A percentile compares a stretch with the other conserved stretches of the same genome.
Conservation (phyloP, 1,140 invertebrate species). For the Artemia franciscana region DNA sequence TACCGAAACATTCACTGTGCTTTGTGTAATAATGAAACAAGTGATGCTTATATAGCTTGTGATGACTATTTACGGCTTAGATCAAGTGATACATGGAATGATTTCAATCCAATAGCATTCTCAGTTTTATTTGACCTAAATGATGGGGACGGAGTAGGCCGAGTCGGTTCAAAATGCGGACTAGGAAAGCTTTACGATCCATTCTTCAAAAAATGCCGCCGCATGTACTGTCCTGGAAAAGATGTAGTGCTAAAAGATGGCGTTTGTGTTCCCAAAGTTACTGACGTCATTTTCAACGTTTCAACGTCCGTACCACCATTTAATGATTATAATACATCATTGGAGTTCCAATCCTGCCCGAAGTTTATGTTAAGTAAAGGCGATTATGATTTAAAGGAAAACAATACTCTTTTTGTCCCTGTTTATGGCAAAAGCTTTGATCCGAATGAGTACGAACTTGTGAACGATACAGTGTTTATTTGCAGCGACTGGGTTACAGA, state of each 20-base stretch:
- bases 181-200: conserved; percentile 25
- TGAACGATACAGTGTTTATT: conserved; percentile 15
- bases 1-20: conserved; percentile 33
- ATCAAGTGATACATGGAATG: conserved; percentile 12
- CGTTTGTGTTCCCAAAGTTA: not conserved
- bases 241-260: conserved; percentile 2
- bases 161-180: conserved; percentile 21
- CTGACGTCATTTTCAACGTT: not conserved
- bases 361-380: conserved; percentile 20
- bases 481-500: conserved; percentile 11
- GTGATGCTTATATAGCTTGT: conserved; percentile 17
- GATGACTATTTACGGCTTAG: conserved; percentile 15
- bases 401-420: conserved; percentile 21
- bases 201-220: conserved; percentile 25
- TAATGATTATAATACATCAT: conserved; percentile 13
- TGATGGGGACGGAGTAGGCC: conserved; percentile 15
- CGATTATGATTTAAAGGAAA: conserved; percentile 21
- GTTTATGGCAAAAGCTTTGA: conserved; percentile 19
- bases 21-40: conserved; percentile 24
- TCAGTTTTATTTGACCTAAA: conserved; percentile 27
- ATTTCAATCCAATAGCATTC: conserved; percentile 17
- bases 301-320: conserved; percentile 11
- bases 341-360: conserved; percentile 18
- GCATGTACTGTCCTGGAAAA: conserved; percentile 17
- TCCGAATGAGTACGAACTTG: conserved; percentile 16